Base-by-base conservation (phyloP, 2,113 vertebrate genomes). In the Halcyon senegalensis region DNA sequence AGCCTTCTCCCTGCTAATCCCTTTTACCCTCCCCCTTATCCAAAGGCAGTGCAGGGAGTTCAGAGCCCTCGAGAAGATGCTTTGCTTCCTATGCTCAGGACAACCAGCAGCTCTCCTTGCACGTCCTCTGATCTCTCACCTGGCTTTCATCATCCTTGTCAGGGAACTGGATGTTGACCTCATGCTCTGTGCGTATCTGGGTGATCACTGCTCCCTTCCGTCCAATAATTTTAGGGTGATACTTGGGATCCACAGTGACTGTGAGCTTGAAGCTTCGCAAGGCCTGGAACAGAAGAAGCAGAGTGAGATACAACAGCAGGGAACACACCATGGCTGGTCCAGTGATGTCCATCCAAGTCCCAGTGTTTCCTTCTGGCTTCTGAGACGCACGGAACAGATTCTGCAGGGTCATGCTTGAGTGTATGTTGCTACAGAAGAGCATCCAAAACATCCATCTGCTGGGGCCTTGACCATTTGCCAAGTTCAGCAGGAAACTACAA, bases 151-250 rank as follows among this genome's bases (percentile, higher is more conserved):
- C 99, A 31, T 99, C 99, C 98, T 99, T 99, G 87, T 99, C 99
- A 0, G 99, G 99, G 89, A 99, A 99, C 96, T 99, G 99, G 97
- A 99, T 99, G 98, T 99, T 99, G 37, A 99, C 99, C 12, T 99
- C 99, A 7, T 99, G 99, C 56, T 99, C 99, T 31, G 98, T 97
- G 90, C 99, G 99, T 97, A 99, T 99, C 90, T 98, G 99, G 30
- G 99, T 99, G 92, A 99, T 99, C 89, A 99, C 98, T 30, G 99
- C 98, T 60, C 99, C 99, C 94, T 99, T 99, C n/a, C 99, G 98
- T 23, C 99, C 99, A 13, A 99, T 99, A 95, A 99, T 99, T 95
- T 99, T 99, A 78, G 99, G 99, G 95, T 99, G 99, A 97, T 99
- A 99, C 96, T 99, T 99, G 87, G 99, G 99, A 95, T 99, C 99